Evolutionary conservation across 2,888 invertebrate species (phyloP), one percentile per base, ranked within the genome.

Genomic region (Stomorhina lunata): DNA sequence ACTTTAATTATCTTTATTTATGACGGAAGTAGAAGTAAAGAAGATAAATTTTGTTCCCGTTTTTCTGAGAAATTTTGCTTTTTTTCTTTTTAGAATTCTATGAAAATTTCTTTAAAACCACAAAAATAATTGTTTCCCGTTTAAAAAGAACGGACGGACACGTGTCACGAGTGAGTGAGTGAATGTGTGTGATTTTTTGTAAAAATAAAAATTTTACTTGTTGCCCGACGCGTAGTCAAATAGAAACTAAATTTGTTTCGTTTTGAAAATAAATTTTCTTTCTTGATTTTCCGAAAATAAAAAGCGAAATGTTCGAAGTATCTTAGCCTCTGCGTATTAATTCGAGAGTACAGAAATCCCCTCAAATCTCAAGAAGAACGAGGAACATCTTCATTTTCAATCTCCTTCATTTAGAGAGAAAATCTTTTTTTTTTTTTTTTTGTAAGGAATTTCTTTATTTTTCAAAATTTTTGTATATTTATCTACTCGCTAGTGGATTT

Each of bases 181-280:
- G 50, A 9, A 20, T 57, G 34, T 12, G 22, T 10, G 25, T 48
- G 22, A 55, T 27, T 37, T 63, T 34, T 48, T n/a, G n/a, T n/a
- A n/a, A n/a, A 25, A 63, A 55, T 27, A 45, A 12, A 50, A 45
- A 53, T 76, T 82, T 55, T 45, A 66, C 79, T 73, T 76, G 82
- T 79, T 53, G 66, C 89, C 86, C 89, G 88, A 86, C 89, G 89
- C 88, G 89, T 88, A 89, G 89, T 89, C 89, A 89, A 88, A 88
- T 87, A 85, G 86, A 88, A 88, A 89, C 89, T 88, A 86, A 84
- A 59, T 76, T 43, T 27, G 53, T 71, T 59, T 73, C 43, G 77
- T 81, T 77, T 80, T 57, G 68, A 66, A 72, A 72, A 65, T 55
- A 53, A 53, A 40, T 72, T 65, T 66, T 72, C 79, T 65, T 66